These are phyloP conservation scores for Syrphus vitripennis DNA, from an alignment of 2,888 invertebrate genomes.

Conservation along the genomic window DNA sequence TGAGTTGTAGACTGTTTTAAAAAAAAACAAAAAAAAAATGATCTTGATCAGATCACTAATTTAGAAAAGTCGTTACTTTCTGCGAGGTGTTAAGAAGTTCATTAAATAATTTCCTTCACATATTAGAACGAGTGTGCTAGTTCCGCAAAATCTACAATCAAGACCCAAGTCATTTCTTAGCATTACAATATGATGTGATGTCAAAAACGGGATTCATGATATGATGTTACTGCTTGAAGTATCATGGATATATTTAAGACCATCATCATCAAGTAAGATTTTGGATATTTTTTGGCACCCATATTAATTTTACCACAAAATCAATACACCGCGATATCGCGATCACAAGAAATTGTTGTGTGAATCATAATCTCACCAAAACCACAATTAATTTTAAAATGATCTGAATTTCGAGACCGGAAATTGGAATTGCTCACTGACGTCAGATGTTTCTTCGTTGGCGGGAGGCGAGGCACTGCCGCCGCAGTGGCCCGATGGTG, in stretches of 20 bases:
- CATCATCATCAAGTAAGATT: background rate
- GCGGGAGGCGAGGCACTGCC: too few species aligned
- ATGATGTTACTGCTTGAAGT: background rate
- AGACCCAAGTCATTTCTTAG: background rate
- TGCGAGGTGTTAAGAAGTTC: background rate
- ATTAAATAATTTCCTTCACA: background rate
- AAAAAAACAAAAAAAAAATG: background rate
- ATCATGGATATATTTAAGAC: background rate
- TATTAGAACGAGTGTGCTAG: background rate
- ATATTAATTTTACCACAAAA: background rate
- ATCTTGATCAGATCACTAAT: background rate
- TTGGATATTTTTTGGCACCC: background rate
- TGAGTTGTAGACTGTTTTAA: background rate
- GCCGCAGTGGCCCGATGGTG: too few species aligned
- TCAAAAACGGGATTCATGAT: background rate
- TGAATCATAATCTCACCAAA: conserved; percentile 8
- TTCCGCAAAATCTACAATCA: background rate
- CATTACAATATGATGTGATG: background rate
- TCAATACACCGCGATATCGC: background rate
- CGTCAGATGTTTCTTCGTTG: background rate
- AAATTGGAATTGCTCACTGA: background rate
- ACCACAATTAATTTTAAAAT: conserved; percentile 2
- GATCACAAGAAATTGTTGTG: background rate
- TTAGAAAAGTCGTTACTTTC: background rate
- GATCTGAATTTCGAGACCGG: conserved; percentile 16